Base-by-base conservation (phyloP, 2,888 invertebrate species). In the Cantharis rustica region DNA sequence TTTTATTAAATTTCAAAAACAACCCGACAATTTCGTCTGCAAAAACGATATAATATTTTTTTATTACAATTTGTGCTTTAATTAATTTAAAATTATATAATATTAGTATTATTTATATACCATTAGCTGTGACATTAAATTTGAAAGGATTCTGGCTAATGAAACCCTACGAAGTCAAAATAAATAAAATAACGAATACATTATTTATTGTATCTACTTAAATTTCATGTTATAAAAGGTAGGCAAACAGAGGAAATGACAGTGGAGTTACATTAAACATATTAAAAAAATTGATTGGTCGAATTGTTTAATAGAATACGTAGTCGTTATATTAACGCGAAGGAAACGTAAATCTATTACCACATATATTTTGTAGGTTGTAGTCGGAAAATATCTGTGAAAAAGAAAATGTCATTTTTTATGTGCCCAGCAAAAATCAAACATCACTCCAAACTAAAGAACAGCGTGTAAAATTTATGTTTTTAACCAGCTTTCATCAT, bases 401-500 rank as follows among this genome's bases (percentile, higher is more conserved):
- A 47, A 47, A 47, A 13, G n/a, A 66, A 66, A 66, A 20, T 66
- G 64, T 66, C 20, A 66, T 66, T 66, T 63, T 66, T 20, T 66
- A 66, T 20, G 64, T 20, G 10, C n/a, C 64, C n/a, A 66, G 20
- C 62, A 69, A 73, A 73, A 68, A 73, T 69, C 69, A 69, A 72
- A 72, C 66, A 20, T 62, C 17, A 61, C 47, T 66, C 66, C 63
- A 31, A 68, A 72, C 72, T 61, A 31, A 66, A 61, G 68, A 47
- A 61, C 61, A 69, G 61, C 72, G 63, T 23, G 61, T 16, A 62
- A 73, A 68, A 73, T 73, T 73, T 73, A 73, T 73, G 73, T 68
- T 73, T 63, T 62, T 72, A 61, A 26, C 73, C 31, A 73, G 73
- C 68, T 73, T 69, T 73, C 73, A 73, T 69, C 73, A 68, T 63